phyloP scores from a whole-genome alignment of 2,888 invertebrate genomes.

The Acronicta psi region DNA sequence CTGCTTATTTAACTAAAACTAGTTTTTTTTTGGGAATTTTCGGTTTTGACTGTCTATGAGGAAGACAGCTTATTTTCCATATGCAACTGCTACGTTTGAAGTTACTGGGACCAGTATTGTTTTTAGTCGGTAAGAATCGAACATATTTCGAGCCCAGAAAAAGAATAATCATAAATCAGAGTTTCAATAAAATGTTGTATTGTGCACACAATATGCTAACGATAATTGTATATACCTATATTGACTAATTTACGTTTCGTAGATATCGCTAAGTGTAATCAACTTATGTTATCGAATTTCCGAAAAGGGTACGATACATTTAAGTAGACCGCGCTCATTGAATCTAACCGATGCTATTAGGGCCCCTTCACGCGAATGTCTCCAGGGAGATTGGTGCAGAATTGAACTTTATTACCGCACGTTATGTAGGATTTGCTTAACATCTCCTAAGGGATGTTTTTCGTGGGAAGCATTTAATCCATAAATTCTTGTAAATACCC shows the following conservation, averaged over 20 bases:
- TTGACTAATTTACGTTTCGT: background rate
- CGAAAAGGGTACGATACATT: slow-evolving; percentile 20
- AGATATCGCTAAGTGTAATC: slow-evolving; percentile 10
- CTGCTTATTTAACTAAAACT: too few species aligned
- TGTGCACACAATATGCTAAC: too few species aligned
- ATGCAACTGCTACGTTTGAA: background rate
- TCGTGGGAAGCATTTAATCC: slow-evolving; percentile 37
- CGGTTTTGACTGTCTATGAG: too few species aligned
- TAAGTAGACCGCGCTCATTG: slow-evolving; percentile 22
- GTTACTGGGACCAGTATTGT: too few species aligned
- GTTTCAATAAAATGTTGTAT: too few species aligned
- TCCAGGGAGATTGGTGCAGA: slow-evolving; percentile 38
- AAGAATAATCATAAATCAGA: too few species aligned
- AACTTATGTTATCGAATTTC: slow-evolving; percentile 9
- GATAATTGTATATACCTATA: background rate
- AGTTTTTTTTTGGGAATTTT: too few species aligned
- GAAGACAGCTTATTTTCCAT: background rate
- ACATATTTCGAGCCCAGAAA: too few species aligned
- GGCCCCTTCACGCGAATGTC: slow-evolving; percentile 35
- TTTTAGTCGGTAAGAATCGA: too few species aligned
- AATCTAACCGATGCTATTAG: slow-evolving; percentile 27
- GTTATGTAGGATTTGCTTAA: slow-evolving; percentile 10
- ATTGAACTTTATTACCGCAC: slow-evolving; percentile 6
- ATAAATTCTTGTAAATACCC: background rate
- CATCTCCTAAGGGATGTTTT: slow-evolving; percentile 29